Percentiles rank a stretch among this genome's conserved stretches.
These are phyloP conservation scores for Metopolophium dirhodum DNA, from an alignment of 1,140 invertebrate species.

Conservation along the genomic window DNA sequence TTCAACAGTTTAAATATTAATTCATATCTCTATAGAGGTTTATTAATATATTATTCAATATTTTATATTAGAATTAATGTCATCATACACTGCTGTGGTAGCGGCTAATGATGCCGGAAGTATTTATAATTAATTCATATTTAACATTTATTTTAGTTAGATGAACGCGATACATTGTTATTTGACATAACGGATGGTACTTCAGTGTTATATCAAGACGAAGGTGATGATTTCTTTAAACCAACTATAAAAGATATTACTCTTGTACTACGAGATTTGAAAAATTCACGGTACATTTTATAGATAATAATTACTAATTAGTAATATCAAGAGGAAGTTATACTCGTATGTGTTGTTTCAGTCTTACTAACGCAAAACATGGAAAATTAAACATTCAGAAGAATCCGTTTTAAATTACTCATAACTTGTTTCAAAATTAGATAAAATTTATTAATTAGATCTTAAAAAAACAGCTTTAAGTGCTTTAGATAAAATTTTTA, in stretches of 20 bases:
- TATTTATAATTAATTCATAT: background rate
- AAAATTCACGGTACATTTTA: constrained; percentile 63
- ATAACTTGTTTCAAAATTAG: too few species aligned
- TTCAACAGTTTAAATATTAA: background rate
- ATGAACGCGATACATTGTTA: constrained; percentile 72
- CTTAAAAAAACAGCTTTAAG: too few species aligned
- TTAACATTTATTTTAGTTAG: constrained; percentile 65
- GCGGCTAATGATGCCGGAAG: too few species aligned
- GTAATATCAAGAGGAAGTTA: background rate
- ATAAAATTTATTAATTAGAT: too few species aligned
- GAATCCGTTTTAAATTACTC: too few species aligned
- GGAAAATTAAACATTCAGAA: background rate
- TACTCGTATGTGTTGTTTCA: background rate
- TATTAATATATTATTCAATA: background rate
- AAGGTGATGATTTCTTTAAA: constrained; percentile 85
- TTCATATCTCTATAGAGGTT: background rate
- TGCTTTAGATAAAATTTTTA: too few species aligned
- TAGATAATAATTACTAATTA: background rate
- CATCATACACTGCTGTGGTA: too few species aligned
- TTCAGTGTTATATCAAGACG: constrained; percentile 66
- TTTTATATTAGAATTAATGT: too few species aligned
- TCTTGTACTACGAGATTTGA: constrained; percentile 74
- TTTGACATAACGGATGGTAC: constrained; percentile 71
- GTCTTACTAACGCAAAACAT: background rate
- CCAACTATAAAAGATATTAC: constrained; percentile 79